A percentile compares a stretch with the other conserved stretches of the same genome.
These are phyloP conservation scores for Cichladusa arquata DNA, from an alignment of 2,113 vertebrate species.

Conservation along the genomic window DNA sequence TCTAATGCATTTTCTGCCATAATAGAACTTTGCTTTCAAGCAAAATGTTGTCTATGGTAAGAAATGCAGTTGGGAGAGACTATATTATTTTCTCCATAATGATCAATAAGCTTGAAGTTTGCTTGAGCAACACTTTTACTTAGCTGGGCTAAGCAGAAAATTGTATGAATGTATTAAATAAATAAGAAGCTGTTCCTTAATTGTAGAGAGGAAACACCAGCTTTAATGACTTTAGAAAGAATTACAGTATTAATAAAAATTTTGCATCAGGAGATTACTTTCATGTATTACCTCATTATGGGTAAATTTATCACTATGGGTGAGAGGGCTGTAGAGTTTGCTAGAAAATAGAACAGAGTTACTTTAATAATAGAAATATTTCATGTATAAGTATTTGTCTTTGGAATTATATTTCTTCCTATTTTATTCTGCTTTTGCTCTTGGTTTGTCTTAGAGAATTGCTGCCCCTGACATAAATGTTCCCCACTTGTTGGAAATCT, in stretches of 20 bases:
- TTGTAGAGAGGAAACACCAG: not conserved
- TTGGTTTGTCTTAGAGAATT: not conserved
- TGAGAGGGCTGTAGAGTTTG: not conserved
- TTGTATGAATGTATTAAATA: not conserved
- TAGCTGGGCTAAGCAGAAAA: constrained; percentile 12
- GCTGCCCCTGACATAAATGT: not conserved
- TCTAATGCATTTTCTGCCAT: not conserved
- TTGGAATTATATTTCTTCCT: not conserved
- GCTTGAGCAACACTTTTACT: not conserved
- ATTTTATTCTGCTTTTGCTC: not conserved
- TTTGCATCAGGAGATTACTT: not conserved
- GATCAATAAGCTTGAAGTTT: not conserved
- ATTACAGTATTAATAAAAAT: constrained; percentile 42
- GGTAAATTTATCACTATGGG: not conserved
- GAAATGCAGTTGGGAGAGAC: not conserved
- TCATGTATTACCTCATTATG: not conserved
- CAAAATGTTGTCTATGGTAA: not conserved
- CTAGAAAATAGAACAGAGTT: not conserved
- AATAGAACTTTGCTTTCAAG: not conserved
- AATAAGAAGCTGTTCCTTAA: constrained; percentile 12
- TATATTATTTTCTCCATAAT: not conserved
- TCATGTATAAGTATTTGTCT: not conserved
- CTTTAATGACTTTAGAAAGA: constrained; percentile 14
- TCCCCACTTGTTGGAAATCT: not conserved
- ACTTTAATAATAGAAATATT: constrained; percentile 12